Percentiles rank a stretch among this genome's conserved stretches.
Evolutionary conservation across 35 echinoderm and acorn worm species (phyloP).

Genomic region (Apostichopus parvimensis): DNA sequence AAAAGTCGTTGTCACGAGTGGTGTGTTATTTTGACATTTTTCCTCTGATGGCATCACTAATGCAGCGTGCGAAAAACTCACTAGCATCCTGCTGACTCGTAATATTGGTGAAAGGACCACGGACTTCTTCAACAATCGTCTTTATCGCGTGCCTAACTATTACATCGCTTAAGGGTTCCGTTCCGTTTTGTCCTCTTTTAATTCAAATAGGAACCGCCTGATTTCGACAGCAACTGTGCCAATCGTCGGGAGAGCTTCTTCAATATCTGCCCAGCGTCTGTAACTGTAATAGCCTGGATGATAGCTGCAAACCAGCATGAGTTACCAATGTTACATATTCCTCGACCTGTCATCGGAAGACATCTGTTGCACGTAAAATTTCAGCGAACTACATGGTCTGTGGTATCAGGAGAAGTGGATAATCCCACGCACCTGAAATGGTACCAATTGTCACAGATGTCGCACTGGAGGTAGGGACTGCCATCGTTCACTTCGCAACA

Average conservation of each 20-base stretch:
- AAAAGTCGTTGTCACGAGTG: neutral
- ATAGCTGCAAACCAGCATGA: neutral
- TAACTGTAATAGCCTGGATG: neutral
- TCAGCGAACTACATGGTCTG: neutral
- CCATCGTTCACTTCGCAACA: neutral
- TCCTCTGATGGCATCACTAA: neutral
- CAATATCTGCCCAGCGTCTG: neutral
- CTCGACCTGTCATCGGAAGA: neutral
- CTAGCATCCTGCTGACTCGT: neutral
- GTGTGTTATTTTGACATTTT: neutral
- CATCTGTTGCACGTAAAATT: neutral
- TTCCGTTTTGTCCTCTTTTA: too few relatives aligned
- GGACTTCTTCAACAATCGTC: neutral
- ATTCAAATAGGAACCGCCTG: neutral
- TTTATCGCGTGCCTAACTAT: neutral
- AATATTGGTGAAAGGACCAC: neutral
- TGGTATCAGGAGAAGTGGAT: neutral
- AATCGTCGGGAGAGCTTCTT: neutral
- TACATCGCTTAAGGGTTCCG: neutral
- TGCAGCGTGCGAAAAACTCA: neutral
- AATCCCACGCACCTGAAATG: neutral
- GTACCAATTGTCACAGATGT: neutral
- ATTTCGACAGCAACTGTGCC: too few relatives aligned
- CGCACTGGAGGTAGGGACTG: conserved; percentile 11
- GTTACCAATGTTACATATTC: neutral